Conservation (phyloP, 2,113 vertebrate species). For the Crotalus viridis region DNA sequence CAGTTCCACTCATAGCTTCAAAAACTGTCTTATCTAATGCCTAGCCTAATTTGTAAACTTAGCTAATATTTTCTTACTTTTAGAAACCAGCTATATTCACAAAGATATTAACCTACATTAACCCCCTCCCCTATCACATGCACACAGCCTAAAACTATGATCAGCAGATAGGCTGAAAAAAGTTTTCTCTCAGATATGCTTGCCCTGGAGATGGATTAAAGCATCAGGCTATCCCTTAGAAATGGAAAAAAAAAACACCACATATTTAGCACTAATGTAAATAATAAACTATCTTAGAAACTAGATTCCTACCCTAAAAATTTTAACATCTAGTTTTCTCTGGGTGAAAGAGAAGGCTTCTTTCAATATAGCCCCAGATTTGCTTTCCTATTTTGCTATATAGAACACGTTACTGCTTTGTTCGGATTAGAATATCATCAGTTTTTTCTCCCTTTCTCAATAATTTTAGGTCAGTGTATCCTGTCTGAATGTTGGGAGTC, state of each 20-base stretch:
- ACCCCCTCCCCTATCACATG: background rate
- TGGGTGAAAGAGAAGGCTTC: background rate
- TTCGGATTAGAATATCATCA: background rate
- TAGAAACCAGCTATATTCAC: background rate
- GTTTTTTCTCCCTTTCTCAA: background rate
- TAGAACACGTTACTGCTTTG: background rate
- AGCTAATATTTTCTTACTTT: background rate
- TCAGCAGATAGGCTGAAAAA: background rate
- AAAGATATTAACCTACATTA: background rate
- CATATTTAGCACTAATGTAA: background rate
- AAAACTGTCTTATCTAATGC: background rate
- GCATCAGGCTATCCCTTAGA: background rate
- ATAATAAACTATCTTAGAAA: background rate
- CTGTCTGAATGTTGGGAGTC: background rate
- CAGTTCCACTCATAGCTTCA: background rate
- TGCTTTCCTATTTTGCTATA: background rate
- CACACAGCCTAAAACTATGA: background rate
- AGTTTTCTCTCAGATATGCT: background rate
- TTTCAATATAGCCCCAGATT: background rate
- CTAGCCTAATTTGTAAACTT: constrained; percentile 15
- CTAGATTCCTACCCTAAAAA: background rate
- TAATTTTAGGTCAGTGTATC: background rate
- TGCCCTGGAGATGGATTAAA: background rate
- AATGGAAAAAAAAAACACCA: too few relatives aligned
- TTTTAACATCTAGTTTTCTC: background rate